phyloP scores from a whole-genome alignment of 64 coral and sea anemone species.

The Pocillopora damicornis region DNA sequence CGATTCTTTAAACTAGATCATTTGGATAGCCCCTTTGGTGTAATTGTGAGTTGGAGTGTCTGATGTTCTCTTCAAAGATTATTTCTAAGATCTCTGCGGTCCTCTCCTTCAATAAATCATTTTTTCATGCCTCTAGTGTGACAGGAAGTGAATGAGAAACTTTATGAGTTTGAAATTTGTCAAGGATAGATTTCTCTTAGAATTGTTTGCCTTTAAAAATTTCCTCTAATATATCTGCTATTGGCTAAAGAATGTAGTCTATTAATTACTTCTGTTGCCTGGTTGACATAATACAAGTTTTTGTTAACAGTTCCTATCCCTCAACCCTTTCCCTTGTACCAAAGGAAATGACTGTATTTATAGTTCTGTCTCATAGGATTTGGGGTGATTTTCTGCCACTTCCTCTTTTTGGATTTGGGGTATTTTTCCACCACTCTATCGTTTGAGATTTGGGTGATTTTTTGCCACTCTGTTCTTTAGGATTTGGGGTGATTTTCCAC shows the following conservation, averaged over 20 bases:
- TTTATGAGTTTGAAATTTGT: neutral
- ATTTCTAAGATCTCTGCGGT: neutral
- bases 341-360: no score
- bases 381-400: no score
- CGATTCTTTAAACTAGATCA: neutral
- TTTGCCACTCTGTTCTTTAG: no score
- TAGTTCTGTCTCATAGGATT: no score
- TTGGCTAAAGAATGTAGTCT: conserved; percentile 16
- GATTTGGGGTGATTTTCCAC: no score
- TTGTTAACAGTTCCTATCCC: no score
- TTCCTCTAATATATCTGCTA: neutral
- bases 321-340: no score
- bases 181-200: no score
- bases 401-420: no score
- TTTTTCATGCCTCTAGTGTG: neutral
- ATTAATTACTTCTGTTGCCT: neutral
- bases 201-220: neutral
- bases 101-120: conserved; percentile 1
- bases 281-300: no score
- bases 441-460: no score
- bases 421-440: no score
- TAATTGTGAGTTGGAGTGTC: neutral
- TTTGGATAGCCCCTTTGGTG: neutral
- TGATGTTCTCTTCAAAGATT: conserved; percentile 11
- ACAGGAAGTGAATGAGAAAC: neutral